A percentile compares a stretch with the other conserved stretches of the same genome.
Conservation (phyloP, 2,797 vertebrate species). For the Vireo griseus region DNA sequence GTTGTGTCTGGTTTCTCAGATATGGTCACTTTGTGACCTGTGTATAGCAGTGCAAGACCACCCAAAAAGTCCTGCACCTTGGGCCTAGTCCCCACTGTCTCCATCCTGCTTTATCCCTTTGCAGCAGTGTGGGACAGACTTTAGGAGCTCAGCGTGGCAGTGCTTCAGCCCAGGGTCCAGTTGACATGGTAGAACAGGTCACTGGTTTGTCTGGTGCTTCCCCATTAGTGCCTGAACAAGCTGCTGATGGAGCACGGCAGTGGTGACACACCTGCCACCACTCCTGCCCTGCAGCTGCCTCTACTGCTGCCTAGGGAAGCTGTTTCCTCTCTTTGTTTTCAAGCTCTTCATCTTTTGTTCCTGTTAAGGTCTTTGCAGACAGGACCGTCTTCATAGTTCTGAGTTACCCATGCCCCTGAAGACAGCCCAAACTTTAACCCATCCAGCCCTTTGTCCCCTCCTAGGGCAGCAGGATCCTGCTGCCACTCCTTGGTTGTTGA, state of each 20-base stretch:
- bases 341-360: neutral
- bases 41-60: neutral
- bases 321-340: neutral
- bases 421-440: neutral
- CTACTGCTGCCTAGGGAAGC: neutral
- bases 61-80: neutral
- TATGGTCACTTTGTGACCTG: fast-evolving
- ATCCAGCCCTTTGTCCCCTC: neutral
- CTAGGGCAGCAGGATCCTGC: neutral
- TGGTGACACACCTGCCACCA: neutral
- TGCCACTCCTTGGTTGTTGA: neutral
- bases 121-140: neutral
- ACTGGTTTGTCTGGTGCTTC: neutral
- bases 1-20: neutral
- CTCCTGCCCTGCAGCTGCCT: neutral
- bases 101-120: neutral
- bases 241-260: fast-evolving
- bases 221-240: neutral
- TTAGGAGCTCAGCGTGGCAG: neutral
- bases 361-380: neutral
- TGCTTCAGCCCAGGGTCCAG: neutral
- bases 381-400: neutral
- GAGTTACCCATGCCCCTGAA: neutral
- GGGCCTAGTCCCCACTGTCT: neutral
- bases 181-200: neutral